Percentiles rank a stretch among this genome's conserved stretches.
Conservation (phyloP, 2,797 vertebrate species). For the Smutsia temminckii region DNA sequence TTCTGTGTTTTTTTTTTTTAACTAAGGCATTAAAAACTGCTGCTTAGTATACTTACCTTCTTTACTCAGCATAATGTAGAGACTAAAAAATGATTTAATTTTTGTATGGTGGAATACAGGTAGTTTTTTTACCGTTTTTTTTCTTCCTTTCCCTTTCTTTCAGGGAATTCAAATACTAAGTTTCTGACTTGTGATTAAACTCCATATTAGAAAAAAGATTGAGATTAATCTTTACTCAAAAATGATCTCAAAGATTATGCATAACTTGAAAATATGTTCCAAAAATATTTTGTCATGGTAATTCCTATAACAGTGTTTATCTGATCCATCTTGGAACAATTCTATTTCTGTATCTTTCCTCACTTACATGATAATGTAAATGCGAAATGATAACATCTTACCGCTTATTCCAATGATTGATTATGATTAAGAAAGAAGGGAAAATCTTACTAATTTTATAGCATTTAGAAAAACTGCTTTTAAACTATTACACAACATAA, state of each 20-base stretch:
- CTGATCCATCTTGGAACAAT: not conserved
- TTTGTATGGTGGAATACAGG: not conserved
- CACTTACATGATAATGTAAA: not conserved
- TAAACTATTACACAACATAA: not conserved
- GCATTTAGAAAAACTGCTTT: conserved; percentile 1
- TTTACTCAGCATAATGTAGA: not conserved
- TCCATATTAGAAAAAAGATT: not conserved
- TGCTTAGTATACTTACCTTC: not conserved
- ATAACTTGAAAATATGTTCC: not conserved
- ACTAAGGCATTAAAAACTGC: not conserved
- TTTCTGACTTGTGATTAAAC: conserved; percentile 28
- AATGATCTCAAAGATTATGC: conserved; percentile 33
- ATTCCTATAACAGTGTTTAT: conserved; percentile 6
- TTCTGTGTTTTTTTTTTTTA: not conserved
- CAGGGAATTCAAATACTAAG: not conserved
- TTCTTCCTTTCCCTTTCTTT: not conserved
- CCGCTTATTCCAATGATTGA: not conserved
- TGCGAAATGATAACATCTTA: not conserved
- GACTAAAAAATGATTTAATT: not conserved
- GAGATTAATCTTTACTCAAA: not conserved
- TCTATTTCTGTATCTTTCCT: not conserved
- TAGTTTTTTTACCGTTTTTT: not conserved
- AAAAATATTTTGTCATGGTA: not conserved
- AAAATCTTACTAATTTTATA: not conserved
- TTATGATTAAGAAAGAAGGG: not conserved